Evolutionary conservation across 2,113 vertebrate species (phyloP), one percentile per base, ranked within the genome.

Genomic region (Strigops habroptila): DNA sequence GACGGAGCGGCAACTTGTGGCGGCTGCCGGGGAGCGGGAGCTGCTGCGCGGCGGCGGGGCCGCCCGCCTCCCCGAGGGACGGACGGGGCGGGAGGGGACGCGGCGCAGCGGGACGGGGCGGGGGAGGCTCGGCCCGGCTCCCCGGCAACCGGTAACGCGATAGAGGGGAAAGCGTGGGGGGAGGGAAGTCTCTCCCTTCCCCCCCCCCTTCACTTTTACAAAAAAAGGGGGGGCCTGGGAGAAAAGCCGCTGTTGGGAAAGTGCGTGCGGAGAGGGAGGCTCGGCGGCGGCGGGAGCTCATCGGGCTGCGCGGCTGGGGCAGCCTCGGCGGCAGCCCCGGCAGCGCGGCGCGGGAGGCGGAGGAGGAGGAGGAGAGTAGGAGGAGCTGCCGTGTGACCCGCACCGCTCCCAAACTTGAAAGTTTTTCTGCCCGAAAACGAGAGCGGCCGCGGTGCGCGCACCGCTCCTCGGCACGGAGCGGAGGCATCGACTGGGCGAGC

Each of bases 381-480:
- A 93, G 95, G 91, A 97, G 92, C 97, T 14, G 97, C 96, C 97
- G 94, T 79, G 90, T 79, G 97, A 96, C 94, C 97, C 96, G 87
- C 97, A 93, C 97, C 62, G 97, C 96, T 97, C 96, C 96, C 97
- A 96, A 98, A 98, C 97, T 97, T 95, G 95, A 98, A 98, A 98
- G 98, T 98, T 98, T 97, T 91, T 97, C 97, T 95, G 93, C 88
- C 96, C 97, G 96, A 97, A 97, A 97, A 82, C 97, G 59, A 88
- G 86, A 91, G 69, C 94, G 75, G 76, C 92, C 95, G 91, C 85
- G 96, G 88, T 81, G 90, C 81, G 93, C 80, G 86, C 95, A 91
- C 24, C 86, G 84, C 91, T 91, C 69, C 78, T 93, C 73, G 31
- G 78, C 90, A 33, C 89, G 86, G 93, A 91, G 90, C 44, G 64